These are phyloP conservation scores for Plumapathes pennacea DNA, from an alignment of 92 coral and sea anemone species.

Conservation along the genomic window DNA sequence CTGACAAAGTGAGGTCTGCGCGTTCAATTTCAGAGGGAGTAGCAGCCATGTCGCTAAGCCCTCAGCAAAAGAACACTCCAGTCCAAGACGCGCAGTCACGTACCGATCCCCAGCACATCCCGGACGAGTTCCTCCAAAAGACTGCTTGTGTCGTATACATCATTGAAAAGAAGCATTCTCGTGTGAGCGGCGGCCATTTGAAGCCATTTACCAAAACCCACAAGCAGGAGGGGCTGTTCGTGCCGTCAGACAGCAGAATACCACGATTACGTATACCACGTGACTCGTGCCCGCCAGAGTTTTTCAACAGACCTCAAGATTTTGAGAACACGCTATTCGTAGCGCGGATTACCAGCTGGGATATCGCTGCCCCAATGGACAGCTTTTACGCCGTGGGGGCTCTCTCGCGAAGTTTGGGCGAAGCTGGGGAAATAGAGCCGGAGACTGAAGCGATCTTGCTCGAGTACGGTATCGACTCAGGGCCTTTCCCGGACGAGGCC, in stretches of 20 bases:
- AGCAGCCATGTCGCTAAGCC: slow-evolving; percentile 5
- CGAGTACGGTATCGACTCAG: slow-evolving; percentile 85
- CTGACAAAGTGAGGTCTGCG: not conserved
- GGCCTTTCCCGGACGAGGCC: slow-evolving; percentile 92
- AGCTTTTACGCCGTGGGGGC: slow-evolving; percentile 75
- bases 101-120: slow-evolving; percentile 53
- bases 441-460: slow-evolving; percentile 90
- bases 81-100: not conserved
- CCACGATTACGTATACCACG: slow-evolving; percentile 90
- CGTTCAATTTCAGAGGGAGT: slow-evolving; percentile 10
- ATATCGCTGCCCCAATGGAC: slow-evolving; percentile 74
- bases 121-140: slow-evolving; percentile 87
- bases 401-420: slow-evolving; percentile 92
- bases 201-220: slow-evolving; percentile 72
- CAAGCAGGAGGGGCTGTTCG: slow-evolving; percentile 67
- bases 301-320: slow-evolving; percentile 91
- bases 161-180: slow-evolving; percentile 86
- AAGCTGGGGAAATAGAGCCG: slow-evolving; percentile 99
- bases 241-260: slow-evolving; percentile 85
- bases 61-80: slow-evolving; percentile 8
- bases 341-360: slow-evolving; percentile 92
- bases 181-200: slow-evolving; percentile 85
- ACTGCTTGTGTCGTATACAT: slow-evolving; percentile 88
- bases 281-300: slow-evolving; percentile 73
- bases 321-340: slow-evolving; percentile 74